A percentile compares a stretch with the other conserved stretches of the same genome.
Conservation (phyloP, 2,113 vertebrate species). For the Sprattus sprattus region DNA sequence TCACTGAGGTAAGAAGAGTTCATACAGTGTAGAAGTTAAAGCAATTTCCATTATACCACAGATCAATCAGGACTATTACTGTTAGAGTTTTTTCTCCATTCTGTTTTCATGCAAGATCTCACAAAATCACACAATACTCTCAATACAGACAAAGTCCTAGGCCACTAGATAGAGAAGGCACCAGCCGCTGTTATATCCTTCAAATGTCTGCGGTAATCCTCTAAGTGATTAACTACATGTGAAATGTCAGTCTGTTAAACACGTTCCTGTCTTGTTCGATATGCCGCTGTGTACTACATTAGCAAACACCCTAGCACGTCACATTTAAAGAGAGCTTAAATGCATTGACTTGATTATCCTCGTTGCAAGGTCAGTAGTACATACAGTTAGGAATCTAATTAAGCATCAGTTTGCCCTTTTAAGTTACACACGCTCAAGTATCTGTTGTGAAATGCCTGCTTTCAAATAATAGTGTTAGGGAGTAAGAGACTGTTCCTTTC, state of each 20-base stretch:
- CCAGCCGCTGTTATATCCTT: background rate
- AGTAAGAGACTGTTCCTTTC: conserved; percentile 46
- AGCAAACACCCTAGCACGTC: conserved; percentile 11
- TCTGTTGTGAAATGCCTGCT: background rate
- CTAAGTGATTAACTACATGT: background rate
- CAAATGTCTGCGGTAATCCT: background rate
- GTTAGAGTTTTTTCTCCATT: background rate
- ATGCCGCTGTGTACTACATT: conserved; percentile 14
- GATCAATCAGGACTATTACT: no score
- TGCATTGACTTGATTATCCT: conserved; percentile 20
- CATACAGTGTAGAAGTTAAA: background rate
- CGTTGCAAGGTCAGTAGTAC: conserved; percentile 15
- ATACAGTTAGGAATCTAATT: conserved; percentile 47
- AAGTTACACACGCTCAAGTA: background rate
- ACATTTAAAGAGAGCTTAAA: conserved; percentile 18
- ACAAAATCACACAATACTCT: background rate
- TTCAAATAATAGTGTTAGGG: conserved; percentile 42
- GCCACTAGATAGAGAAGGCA: background rate
- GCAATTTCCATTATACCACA: background rate
- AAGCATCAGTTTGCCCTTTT: conserved; percentile 48
- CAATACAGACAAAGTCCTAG: background rate
- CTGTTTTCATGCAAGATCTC: background rate
- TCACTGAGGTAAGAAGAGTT: no score
- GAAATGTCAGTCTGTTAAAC: conserved; percentile 12
- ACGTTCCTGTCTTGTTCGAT: conserved; percentile 8